Percentiles rank a stretch among this genome's conserved stretches.
phyloP scores from a whole-genome alignment of 2,797 vertebrate genomes.

The Bryconaethiops microstoma region DNA sequence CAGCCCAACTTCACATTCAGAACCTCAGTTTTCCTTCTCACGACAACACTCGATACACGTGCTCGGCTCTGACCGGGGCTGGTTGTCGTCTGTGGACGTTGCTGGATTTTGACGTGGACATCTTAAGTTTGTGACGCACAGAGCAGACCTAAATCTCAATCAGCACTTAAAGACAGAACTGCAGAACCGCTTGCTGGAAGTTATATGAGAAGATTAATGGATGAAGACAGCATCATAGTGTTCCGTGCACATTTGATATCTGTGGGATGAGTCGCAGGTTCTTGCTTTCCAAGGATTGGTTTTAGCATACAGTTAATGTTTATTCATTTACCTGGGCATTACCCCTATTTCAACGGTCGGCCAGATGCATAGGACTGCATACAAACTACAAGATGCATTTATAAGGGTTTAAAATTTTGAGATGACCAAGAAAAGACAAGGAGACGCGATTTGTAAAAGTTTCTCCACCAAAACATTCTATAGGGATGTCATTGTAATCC shows the following conservation, averaged over 20 bases:
- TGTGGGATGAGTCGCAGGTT: background rate
- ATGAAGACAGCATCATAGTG: conserved; percentile 3
- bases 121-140: conserved; percentile 5
- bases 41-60: conserved; percentile 5
- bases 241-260: background rate
- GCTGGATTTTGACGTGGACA: conserved; percentile 35
- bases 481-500: too few relatives aligned
- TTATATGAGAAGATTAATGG: conserved; percentile 36
- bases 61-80: conserved; percentile 16
- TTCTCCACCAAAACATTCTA: too few relatives aligned
- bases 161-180: conserved; percentile 29
- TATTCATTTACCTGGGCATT: background rate
- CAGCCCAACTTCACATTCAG: conserved; percentile 1
- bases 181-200: conserved; percentile 35
- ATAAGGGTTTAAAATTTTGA: too few relatives aligned
- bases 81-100: conserved; percentile 30
- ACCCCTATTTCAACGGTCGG: too few relatives aligned
- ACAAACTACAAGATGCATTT: too few relatives aligned
- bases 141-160: conserved; percentile 49
- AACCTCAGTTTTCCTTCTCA: conserved; percentile 16
- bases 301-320: background rate
- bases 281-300: background rate
- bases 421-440: too few relatives aligned
- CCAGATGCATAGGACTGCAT: background rate
- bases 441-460: too few relatives aligned